Percentiles rank a stretch among this genome's conserved stretches.
Conservation (phyloP, 2,797 vertebrate genomes). For the Xenentodon cancila region DNA sequence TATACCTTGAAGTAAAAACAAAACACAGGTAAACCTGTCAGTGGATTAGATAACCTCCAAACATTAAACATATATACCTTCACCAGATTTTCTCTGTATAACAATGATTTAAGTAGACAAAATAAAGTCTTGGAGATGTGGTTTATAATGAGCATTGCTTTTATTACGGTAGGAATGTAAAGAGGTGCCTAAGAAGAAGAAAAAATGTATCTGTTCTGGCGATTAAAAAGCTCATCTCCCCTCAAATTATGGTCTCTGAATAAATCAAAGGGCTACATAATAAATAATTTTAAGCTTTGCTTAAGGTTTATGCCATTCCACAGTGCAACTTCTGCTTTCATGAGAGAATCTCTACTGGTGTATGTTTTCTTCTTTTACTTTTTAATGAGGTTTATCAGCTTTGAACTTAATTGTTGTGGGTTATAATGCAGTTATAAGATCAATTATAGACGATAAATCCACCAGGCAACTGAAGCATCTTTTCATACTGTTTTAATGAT, state of each 20-base stretch:
- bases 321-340: conserved; percentile 17
- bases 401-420: conserved; percentile 48
- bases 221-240: conserved; percentile 8
- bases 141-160: conserved; percentile 19
- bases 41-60: conserved; percentile 67
- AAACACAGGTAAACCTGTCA: conserved; percentile 48
- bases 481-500: conserved; percentile 53
- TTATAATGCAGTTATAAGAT: conserved; percentile 55
- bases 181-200: conserved; percentile 8
- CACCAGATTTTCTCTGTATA: conserved; percentile 42
- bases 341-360: neutral
- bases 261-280: conserved; percentile 28
- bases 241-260: conserved; percentile 26
- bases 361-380: conserved; percentile 22
- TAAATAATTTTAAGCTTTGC: conserved; percentile 12
- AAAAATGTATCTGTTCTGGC: conserved; percentile 17
- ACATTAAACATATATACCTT: conserved; percentile 50
- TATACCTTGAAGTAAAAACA: conserved; percentile 45
- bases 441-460: conserved; percentile 56
- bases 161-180: conserved; percentile 13
- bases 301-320: conserved; percentile 8
- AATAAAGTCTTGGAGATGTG: conserved; percentile 38
- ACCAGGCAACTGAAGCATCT: conserved; percentile 39
- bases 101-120: conserved; percentile 29
- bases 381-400: conserved; percentile 49